Evolutionary conservation across 2,888 invertebrate genomes (phyloP).

Genomic region (Netelia fuscicornis): DNA sequence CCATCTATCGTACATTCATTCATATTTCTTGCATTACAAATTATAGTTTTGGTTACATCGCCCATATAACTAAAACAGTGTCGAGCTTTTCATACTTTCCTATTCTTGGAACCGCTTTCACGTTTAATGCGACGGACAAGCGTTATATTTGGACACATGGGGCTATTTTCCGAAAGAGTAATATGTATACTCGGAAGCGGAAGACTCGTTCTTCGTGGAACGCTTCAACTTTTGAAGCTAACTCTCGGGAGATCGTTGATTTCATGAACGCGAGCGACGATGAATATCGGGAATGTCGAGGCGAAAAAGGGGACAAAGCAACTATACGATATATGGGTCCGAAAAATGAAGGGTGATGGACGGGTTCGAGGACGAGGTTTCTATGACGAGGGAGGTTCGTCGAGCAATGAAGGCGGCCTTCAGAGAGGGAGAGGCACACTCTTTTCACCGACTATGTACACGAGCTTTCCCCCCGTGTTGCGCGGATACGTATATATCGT

Average conservation of each 20-base stretch:
- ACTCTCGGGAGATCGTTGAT: constrained; percentile 47
- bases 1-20: background rate
- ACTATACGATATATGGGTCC: background rate
- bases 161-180: constrained; percentile 4
- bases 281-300: constrained; percentile 71
- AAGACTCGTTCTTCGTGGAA: constrained; percentile 32
- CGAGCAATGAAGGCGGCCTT: background rate
- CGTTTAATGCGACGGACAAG: background rate
- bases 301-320: constrained; percentile 68
- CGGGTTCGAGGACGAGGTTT: constrained; percentile 10
- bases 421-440: constrained; percentile 56
- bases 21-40: background rate
- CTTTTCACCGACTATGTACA: constrained; percentile 25
- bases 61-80: background rate
- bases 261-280: constrained; percentile 56
- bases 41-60: background rate
- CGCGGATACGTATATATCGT: background rate
- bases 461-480: constrained; percentile 37
- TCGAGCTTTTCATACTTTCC: background rate
- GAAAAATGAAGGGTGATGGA: constrained; percentile 14
- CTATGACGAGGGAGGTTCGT: background rate
- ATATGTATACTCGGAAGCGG: constrained; percentile 39
- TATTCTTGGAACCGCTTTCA: background rate
- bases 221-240: constrained; percentile 20
- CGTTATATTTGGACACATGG: background rate